Conservation (phyloP, 2,888 invertebrate genomes). For the Sesia bembeciformis region DNA sequence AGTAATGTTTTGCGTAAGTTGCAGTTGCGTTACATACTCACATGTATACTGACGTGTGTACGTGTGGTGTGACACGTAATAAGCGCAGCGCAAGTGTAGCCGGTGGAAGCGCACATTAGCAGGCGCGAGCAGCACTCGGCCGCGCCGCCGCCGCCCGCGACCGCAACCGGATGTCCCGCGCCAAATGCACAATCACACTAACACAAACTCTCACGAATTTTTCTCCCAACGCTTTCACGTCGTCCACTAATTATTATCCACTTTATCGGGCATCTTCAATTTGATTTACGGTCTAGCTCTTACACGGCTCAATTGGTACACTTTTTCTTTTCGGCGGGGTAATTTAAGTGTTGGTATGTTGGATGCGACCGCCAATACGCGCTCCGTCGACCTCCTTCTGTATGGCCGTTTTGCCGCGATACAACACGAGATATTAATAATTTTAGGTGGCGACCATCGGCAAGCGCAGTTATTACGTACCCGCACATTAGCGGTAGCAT, state of each 20-base stretch:
- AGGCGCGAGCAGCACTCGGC: no score
- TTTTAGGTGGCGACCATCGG: constrained; percentile 15
- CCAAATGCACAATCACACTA: constrained; percentile 71
- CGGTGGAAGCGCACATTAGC: not conserved
- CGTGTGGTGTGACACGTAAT: not conserved
- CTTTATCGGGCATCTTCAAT: constrained; percentile 74
- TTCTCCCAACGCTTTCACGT: constrained; percentile 73
- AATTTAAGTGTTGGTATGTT: constrained; percentile 43
- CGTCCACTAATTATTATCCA: constrained; percentile 74
- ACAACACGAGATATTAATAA: constrained; percentile 19
- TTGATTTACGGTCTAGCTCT: constrained; percentile 70
- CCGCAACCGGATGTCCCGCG: constrained; percentile 61
- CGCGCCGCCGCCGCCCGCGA: not conserved
- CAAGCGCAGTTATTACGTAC: constrained; percentile 16
- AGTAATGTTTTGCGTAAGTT: not conserved
- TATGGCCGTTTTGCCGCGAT: constrained; percentile 12
- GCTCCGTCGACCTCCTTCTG: constrained; percentile 29
- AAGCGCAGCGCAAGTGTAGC: no score
- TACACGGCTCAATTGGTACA: constrained; percentile 66
- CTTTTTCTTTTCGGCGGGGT: constrained; percentile 66
- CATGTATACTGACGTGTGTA: not conserved
- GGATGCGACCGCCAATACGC: constrained; percentile 21
- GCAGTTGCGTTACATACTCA: not conserved
- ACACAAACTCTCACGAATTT: constrained; percentile 72
- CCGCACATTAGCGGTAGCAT: constrained; percentile 23